Percentiles rank a stretch among this genome's conserved stretches.
Evolutionary conservation across 2,888 invertebrate species (phyloP).

Genomic region (Barypeithes pellucidus): DNA sequence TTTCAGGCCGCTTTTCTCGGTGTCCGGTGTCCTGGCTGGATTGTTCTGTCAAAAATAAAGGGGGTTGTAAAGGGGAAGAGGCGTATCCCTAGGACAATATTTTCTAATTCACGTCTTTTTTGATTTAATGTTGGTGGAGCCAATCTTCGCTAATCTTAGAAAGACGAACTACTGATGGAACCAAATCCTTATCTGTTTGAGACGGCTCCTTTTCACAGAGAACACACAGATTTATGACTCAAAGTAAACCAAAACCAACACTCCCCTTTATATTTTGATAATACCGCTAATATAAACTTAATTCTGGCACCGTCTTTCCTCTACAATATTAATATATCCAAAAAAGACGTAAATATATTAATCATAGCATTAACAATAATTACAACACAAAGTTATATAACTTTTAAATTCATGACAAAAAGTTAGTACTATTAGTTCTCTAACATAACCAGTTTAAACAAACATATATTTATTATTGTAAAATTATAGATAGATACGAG

Average conservation of each 20-base stretch:
- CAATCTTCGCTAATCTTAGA: too few relatives aligned
- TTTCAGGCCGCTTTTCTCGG: slow-evolving; percentile 85
- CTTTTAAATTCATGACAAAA: neutral
- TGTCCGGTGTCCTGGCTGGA: slow-evolving; percentile 79
- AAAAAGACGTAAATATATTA: slow-evolving; percentile 11
- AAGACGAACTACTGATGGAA: too few relatives aligned
- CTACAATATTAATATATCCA: neutral
- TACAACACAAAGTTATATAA: neutral
- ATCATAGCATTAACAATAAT: slow-evolving; percentile 18
- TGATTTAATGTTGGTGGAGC: neutral
- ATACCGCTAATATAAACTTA: too few relatives aligned
- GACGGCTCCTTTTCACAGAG: too few relatives aligned
- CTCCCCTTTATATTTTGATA: too few relatives aligned
- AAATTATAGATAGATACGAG: too few relatives aligned
- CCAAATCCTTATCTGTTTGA: too few relatives aligned
- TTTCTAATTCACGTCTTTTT: slow-evolving; percentile 16
- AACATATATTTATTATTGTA: slow-evolving; percentile 1
- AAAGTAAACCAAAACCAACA: too few relatives aligned
- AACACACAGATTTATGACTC: too few relatives aligned
- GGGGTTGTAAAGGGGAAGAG: slow-evolving; percentile 44
- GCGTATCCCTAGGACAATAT: slow-evolving; percentile 2
- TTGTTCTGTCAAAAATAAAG: slow-evolving; percentile 72
- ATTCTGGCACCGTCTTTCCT: neutral
- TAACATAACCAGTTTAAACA: neutral
- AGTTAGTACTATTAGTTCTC: slow-evolving; percentile 12